phyloP scores from a whole-genome alignment of 2,113 vertebrate species.

The Odontesthes bonariensis region DNA sequence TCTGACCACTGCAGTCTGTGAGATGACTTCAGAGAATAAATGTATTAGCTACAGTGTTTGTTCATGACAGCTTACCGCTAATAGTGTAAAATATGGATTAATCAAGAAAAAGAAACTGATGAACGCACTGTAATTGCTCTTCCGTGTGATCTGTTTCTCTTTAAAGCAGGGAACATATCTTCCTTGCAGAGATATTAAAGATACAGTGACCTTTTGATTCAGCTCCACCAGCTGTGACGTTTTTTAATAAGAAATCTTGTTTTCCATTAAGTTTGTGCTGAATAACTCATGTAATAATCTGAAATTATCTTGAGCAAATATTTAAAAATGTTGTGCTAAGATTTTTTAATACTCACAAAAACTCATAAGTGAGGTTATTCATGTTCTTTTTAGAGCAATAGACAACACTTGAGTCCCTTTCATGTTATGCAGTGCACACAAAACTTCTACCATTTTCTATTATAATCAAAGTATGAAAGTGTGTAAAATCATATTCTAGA shows the following conservation, averaged over 20 bases:
- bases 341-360: not conserved
- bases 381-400: not conserved
- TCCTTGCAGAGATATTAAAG: conserved; percentile 12
- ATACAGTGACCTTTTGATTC: conserved; percentile 46
- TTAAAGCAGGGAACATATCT: conserved; percentile 24
- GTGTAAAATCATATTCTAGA: no score
- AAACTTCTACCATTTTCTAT: no score
- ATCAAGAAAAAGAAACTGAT: conserved; percentile 44
- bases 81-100: conserved; percentile 43
- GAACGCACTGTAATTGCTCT: conserved; percentile 34
- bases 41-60: not conserved
- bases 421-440: no score
- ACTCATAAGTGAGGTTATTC: not conserved
- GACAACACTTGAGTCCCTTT: not conserved
- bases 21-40: not conserved
- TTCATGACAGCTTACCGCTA: conserved; percentile 8
- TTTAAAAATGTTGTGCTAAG: conserved; percentile 12
- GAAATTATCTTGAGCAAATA: conserved; percentile 26
- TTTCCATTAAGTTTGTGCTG: conserved; percentile 21
- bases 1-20: not conserved
- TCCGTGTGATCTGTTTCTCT: conserved; percentile 44
- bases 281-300: conserved; percentile 21
- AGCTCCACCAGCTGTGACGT: conserved; percentile 16
- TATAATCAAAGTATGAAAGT: no score
- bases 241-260: conserved; percentile 1